These are phyloP conservation scores for Dendrocincla fuliginosa DNA, from an alignment of 2,797 vertebrate species.

Conservation along the genomic window DNA sequence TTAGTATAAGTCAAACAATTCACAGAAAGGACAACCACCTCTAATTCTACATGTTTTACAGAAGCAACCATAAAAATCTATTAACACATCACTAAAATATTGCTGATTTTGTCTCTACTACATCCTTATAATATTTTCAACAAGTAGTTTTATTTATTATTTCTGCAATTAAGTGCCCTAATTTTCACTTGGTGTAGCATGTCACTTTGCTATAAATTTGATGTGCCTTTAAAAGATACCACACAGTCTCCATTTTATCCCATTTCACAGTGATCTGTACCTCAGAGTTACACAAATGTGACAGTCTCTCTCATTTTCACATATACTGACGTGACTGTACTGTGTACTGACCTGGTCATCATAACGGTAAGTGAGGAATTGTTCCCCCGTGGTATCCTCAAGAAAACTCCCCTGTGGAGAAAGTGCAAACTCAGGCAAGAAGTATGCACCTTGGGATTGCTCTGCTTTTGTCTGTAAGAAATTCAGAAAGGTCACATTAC, in stretches of 20 bases:
- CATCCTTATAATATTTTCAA: background rate
- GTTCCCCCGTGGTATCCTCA: slow-evolving; percentile 89
- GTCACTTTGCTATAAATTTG: background rate
- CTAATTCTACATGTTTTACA: background rate
- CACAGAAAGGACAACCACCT: background rate
- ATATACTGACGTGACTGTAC: no score
- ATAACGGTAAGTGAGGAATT: slow-evolving; percentile 88
- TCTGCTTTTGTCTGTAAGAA: slow-evolving; percentile 77
- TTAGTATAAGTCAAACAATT: background rate
- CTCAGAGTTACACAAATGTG: background rate
- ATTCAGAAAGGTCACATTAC: slow-evolving; percentile 7
- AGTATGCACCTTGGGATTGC: slow-evolving; percentile 85
- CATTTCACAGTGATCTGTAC: background rate
- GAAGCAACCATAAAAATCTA: background rate
- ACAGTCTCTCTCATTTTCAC: background rate
- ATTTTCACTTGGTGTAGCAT: background rate
- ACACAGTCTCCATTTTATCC: background rate
- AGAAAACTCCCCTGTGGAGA: slow-evolving; percentile 93
- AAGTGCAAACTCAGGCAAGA: slow-evolving; percentile 91
- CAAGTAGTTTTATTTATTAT: background rate
- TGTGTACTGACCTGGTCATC: slow-evolving; percentile 88
- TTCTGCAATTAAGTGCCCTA: background rate
- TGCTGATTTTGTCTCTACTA: background rate
- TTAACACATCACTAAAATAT: background rate
- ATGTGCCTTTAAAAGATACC: background rate